Conservation (phyloP, 2,113 vertebrate genomes). For the Prietella phreatophila region DNA sequence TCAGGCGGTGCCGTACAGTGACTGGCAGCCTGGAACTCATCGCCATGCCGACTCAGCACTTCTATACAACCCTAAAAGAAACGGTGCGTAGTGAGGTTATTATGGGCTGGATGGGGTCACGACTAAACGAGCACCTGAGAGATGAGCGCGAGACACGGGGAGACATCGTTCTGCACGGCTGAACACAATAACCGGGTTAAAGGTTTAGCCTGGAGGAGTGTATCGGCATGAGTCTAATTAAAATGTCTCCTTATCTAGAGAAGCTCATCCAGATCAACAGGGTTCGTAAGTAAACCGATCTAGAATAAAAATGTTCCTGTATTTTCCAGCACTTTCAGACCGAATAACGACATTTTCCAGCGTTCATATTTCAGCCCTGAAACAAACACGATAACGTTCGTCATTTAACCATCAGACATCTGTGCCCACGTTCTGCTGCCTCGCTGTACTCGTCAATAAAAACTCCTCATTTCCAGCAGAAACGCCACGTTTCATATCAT, state of each 20-base stretch:
- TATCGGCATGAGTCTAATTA: background rate
- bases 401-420: background rate
- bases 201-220: background rate
- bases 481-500: background rate
- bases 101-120: background rate
- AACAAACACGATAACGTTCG: background rate
- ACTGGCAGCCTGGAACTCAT: conserved; percentile 43
- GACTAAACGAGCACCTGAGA: background rate
- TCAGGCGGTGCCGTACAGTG: conserved; percentile 55
- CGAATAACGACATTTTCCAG: background rate
- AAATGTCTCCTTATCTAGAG: background rate
- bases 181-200: background rate
- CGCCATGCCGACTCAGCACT: background rate
- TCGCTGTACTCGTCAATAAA: background rate
- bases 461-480: background rate
- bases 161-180: no score
- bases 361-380: background rate
- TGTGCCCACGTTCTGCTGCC: background rate
- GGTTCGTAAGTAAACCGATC: background rate
- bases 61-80: conserved; percentile 12
- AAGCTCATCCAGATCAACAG: background rate
- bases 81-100: no score
- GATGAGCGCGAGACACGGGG: background rate
- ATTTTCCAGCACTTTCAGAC: background rate
- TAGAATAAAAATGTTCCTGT: background rate